Evolutionary conservation across 2,797 vertebrate species (phyloP), one percentile per base, ranked within the genome.

Genomic region (Protosalanx chinensis): DNA sequence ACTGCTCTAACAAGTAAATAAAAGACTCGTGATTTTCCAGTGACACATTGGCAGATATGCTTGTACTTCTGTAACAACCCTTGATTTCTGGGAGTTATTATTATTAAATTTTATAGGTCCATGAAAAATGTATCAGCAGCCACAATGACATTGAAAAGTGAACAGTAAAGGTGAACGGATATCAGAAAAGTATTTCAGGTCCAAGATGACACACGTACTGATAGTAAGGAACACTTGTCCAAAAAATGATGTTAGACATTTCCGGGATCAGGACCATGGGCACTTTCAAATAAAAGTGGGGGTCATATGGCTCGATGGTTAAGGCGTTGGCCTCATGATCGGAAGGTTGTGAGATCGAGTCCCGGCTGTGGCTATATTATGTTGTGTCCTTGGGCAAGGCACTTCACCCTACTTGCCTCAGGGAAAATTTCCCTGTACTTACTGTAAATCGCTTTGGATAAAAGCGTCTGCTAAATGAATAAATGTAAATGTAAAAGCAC

Each of bases 1-100:
- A 49, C 41, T n/a, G 61, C 59, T 27, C 70, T 73, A 80, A 46
- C 12, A 37, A 30, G 1, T 15, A 56, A 67, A 57, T 66, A 6
- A 72, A 69, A 32, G 13, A 58, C 74, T 27, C 23, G 23, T 27
- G 23, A 27, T 61, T 5, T 18, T 57, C n/a, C 18, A 57, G 53
- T 5, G 16, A 57, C 3, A n/a, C n/a, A 57, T 57, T 18, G 53
- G 53, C 7, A 57, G n/a, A 5, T 57, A 18, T 57, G 51, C 13
- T n/a, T 16, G n/a, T 59, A 27, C 57, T 59, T 20, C 57, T 59
- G 53, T 57, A 57, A 57, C 53, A 1, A 57, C 18, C 8, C n/a
- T 10, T 10, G 57, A 23, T 4, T 59, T 12, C 57, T 2, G n/a
- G n/a, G n/a, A 20, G n/a, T 5, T 59, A 59, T n/a, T n/a, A 59